Evolutionary conservation across 2,113 vertebrate genomes (phyloP).

Genomic region (Pleuronectes platessa): DNA sequence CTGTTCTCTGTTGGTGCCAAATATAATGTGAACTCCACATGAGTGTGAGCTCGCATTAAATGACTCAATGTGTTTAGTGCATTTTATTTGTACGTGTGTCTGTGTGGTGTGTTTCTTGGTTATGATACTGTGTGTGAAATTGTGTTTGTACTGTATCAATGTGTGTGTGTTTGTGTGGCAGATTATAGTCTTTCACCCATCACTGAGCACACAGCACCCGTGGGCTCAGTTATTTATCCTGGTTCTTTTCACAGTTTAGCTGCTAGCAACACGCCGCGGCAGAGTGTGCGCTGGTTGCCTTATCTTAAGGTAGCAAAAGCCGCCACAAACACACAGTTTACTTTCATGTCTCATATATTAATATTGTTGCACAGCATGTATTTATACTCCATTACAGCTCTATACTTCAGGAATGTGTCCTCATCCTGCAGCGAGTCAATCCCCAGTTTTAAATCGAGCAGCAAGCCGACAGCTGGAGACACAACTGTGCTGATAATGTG

Average conservation of each 20-base stretch:
- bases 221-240: conserved; percentile 56
- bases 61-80: too few species aligned
- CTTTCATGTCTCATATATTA: not conserved
- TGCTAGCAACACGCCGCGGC: conserved; percentile 18
- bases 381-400: conserved; percentile 6
- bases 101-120: not conserved
- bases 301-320: conserved; percentile 5
- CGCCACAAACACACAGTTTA: not conserved
- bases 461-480: not conserved
- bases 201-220: conserved; percentile 52
- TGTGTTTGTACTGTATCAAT: not conserved
- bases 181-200: conserved; percentile 63
- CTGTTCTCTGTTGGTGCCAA: not conserved
- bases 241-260: conserved; percentile 42
- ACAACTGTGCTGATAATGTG: not conserved
- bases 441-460: not conserved
- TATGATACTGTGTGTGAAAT: not conserved
- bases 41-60: not conserved
- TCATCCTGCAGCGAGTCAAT: not conserved
- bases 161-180: conserved; percentile 19
- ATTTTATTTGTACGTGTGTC: not conserved
- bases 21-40: not conserved
- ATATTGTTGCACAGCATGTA: not conserved
- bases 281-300: conserved; percentile 8
- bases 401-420: not conserved